Evolutionary conservation across 2,113 vertebrate genomes (phyloP).

Genomic region (Tachuris rubrigastra): DNA sequence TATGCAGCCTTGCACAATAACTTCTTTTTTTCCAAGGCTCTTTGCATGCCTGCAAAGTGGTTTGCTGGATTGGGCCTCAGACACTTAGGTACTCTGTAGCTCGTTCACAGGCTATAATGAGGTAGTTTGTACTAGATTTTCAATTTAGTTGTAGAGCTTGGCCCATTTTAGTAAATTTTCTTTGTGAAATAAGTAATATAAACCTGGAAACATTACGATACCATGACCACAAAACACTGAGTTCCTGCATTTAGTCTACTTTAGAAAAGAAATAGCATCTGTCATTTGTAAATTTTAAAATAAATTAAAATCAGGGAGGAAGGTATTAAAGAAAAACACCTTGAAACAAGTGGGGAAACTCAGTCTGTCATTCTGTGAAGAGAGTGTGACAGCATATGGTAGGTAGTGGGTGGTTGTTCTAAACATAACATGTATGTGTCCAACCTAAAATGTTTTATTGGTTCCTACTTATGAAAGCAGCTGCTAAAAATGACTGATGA

Average conservation of each 20-base stretch:
- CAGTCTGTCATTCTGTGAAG: slow-evolving; percentile 32
- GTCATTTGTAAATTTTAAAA: slow-evolving; percentile 23
- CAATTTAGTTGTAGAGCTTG: not conserved
- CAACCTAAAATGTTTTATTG: slow-evolving; percentile 37
- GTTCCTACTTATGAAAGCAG: slow-evolving; percentile 42
- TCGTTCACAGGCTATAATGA: not conserved
- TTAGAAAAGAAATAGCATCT: not conserved
- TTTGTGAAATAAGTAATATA: not conserved
- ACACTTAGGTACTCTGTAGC: not conserved
- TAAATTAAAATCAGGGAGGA: not conserved
- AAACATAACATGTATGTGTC: slow-evolving; percentile 50
- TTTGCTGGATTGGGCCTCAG: not conserved
- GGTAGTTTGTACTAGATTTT: not conserved
- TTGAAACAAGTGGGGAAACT: slow-evolving; percentile 31
- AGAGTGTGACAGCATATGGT: slow-evolving; percentile 55
- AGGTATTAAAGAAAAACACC: slow-evolving; percentile 24
- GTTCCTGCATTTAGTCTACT: not conserved
- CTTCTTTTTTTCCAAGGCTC: not conserved
- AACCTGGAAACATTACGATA: not conserved
- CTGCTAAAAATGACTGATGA: slow-evolving; percentile 41
- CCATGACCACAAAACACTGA: not conserved
- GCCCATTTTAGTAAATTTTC: not conserved
- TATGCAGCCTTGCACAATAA: not conserved
- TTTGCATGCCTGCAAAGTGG: not conserved
- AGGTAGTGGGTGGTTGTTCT: slow-evolving; percentile 33